A percentile compares a stretch with the other conserved stretches of the same genome.
phyloP scores from a whole-genome alignment of 2,888 invertebrate genomes.

The Drepana falcataria region DNA sequence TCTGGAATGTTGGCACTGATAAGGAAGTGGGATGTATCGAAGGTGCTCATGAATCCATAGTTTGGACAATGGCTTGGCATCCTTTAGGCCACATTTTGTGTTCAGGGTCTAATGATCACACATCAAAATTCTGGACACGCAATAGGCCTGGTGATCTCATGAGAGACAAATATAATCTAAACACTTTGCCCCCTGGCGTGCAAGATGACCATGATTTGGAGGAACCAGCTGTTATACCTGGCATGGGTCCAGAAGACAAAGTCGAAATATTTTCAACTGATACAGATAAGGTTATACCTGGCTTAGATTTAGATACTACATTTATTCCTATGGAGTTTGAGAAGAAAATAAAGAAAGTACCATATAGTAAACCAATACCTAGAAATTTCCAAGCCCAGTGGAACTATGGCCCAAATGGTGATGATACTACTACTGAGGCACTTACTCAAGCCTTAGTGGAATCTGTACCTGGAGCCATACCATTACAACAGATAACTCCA shows the following conservation, averaged over 20 bases:
- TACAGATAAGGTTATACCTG: slow-evolving; percentile 86
- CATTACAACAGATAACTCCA: slow-evolving; percentile 86
- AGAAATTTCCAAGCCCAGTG: slow-evolving; percentile 98
- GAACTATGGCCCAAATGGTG: slow-evolving; percentile 85
- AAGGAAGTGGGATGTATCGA: slow-evolving; percentile 99
- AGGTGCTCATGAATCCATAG: slow-evolving; percentile 99
- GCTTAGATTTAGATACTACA: slow-evolving; percentile 88
- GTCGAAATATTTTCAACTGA: slow-evolving; percentile 85
- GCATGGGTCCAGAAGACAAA: slow-evolving; percentile 99
- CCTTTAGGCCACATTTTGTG: slow-evolving; percentile 98
- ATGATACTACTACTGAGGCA: slow-evolving; percentile 78
- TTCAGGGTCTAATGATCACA: slow-evolving; percentile 99
- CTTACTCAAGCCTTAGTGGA: slow-evolving; percentile 85
- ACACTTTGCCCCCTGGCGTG: slow-evolving; percentile 90
- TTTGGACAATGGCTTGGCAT: slow-evolving; percentile 99
- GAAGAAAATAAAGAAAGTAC: slow-evolving; percentile 89
- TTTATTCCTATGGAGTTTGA: slow-evolving; percentile 82
- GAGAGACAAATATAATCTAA: slow-evolving; percentile 98
- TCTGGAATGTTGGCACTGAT: slow-evolving; percentile 99
- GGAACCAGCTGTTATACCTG: slow-evolving; percentile 91
- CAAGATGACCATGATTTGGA: slow-evolving; percentile 79
- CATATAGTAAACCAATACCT: slow-evolving; percentile 97
- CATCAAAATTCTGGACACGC: slow-evolving; percentile 99
- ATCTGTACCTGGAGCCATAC: slow-evolving; percentile 88
- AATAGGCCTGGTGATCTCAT: slow-evolving; percentile 99